phyloP scores from a whole-genome alignment of 2,113 vertebrate species.

The Scalopus aquaticus region DNA sequence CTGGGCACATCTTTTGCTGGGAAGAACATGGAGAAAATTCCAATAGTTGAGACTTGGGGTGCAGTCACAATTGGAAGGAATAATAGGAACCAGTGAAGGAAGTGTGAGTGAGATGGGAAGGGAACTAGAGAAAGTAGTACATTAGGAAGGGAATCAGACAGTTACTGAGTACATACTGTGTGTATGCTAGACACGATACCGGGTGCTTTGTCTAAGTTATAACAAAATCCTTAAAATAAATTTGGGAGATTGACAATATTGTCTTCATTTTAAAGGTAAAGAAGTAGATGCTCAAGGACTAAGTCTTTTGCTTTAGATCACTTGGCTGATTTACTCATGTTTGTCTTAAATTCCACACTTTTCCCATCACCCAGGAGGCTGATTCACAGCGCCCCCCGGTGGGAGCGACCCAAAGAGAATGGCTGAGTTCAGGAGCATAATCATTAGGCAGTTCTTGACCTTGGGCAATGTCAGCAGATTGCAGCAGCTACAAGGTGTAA shows the following conservation, averaged over 20 bases:
- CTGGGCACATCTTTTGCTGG: not conserved
- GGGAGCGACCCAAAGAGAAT: not conserved
- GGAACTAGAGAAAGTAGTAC: not conserved
- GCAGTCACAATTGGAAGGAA: not conserved
- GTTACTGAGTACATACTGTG: not conserved
- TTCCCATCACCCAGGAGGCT: not conserved
- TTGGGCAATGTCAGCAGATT: not conserved
- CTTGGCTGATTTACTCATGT: not conserved
- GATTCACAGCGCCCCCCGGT: not conserved
- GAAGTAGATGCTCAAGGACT: not conserved
- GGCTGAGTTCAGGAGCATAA: not conserved
- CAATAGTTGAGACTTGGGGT: not conserved
- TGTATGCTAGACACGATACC: not conserved
- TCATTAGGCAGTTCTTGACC: not conserved
- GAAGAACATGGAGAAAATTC: not conserved
- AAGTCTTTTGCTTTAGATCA: not conserved
- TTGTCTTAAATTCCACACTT: constrained; percentile 7
- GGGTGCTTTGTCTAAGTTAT: not conserved
- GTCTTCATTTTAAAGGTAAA: constrained; percentile 36
- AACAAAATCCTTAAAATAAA: constrained; percentile 23
- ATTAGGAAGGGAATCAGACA: not conserved
- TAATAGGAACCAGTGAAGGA: not conserved
- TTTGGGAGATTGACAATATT: not conserved
- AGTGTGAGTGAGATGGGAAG: not conserved
- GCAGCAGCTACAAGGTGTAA: not conserved